Evolutionary conservation across 2,113 vertebrate species (phyloP).

Genomic region (Manacus vitellinus): DNA sequence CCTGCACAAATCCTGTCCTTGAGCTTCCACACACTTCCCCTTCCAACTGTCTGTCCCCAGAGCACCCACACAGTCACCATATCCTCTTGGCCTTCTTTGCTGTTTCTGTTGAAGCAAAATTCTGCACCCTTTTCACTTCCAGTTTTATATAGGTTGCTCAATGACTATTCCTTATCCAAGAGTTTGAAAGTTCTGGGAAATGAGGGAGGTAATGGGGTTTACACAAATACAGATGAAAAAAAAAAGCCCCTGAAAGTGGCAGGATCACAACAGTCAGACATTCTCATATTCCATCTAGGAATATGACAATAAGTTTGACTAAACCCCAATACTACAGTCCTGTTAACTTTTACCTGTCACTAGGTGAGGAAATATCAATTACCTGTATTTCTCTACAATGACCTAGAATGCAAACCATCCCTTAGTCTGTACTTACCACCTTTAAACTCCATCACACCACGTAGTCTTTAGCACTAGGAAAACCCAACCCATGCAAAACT

Average conservation of each 20-base stretch:
- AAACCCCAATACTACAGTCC: neutral
- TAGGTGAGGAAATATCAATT: neutral
- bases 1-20: neutral
- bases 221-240: neutral
- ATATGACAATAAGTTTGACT: neutral
- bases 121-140: neutral
- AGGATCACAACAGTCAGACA: neutral
- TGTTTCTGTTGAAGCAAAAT: neutral
- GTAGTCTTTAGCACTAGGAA: neutral
- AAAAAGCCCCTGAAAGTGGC: neutral
- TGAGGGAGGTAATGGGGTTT: fast-evolving
- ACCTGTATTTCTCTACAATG: neutral
- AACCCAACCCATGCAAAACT: neutral
- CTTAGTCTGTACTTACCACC: neutral
- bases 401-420: neutral
- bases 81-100: neutral
- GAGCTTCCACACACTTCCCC: fast-evolving
- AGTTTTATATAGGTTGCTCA: neutral
- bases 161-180: neutral
- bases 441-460: neutral
- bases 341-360: neutral
- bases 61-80: neutral
- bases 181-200: neutral
- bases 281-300: neutral
- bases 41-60: neutral